A percentile compares a stretch with the other conserved stretches of the same genome.
Evolutionary conservation across 2,888 invertebrate genomes (phyloP).

Genomic region (Endotricha flammealis): DNA sequence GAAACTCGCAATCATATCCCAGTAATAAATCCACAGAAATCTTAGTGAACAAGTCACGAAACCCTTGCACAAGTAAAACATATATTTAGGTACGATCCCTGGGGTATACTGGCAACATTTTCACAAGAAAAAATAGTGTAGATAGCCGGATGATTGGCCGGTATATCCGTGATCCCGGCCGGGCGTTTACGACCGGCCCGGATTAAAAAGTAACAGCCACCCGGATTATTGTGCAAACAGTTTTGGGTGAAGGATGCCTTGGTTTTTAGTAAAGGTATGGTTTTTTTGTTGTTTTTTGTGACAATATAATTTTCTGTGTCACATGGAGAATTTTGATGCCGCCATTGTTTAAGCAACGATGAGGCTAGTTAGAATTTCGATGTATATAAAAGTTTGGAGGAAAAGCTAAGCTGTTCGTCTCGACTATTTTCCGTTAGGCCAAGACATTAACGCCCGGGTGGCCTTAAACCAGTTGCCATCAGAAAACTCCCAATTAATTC

Average conservation of each 20-base stretch:
- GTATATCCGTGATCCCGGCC: slow-evolving; percentile 60
- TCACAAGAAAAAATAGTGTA: slow-evolving; percentile 65
- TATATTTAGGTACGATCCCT: slow-evolving; percentile 42
- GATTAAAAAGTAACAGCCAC: slow-evolving; percentile 58
- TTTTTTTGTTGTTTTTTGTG: too few relatives aligned
- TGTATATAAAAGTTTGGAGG: too few relatives aligned
- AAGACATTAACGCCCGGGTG: too few relatives aligned
- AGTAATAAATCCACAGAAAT: slow-evolving; percentile 4
- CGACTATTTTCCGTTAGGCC: too few relatives aligned
- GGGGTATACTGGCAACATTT: slow-evolving; percentile 52
- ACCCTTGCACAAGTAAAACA: slow-evolving; percentile 51
- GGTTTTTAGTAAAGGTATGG: not conserved
- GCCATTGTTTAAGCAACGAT: too few relatives aligned
- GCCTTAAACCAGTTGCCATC: too few relatives aligned
- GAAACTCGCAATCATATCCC: too few relatives aligned
- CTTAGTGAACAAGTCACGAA: not conserved
- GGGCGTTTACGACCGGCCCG: slow-evolving; percentile 60
- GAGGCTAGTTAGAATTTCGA: too few relatives aligned
- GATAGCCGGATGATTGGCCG: slow-evolving; percentile 68
- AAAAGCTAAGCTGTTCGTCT: too few relatives aligned
- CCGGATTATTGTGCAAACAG: slow-evolving; percentile 17
- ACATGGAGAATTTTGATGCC: too few relatives aligned
- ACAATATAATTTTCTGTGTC: too few relatives aligned
- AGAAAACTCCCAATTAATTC: too few relatives aligned
- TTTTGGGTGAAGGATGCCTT: slow-evolving; percentile 9